phyloP scores from a whole-genome alignment of 37 sponge, comb jelly and placozoan genomes.

The Chondrilla cf. caribensis region DNA sequence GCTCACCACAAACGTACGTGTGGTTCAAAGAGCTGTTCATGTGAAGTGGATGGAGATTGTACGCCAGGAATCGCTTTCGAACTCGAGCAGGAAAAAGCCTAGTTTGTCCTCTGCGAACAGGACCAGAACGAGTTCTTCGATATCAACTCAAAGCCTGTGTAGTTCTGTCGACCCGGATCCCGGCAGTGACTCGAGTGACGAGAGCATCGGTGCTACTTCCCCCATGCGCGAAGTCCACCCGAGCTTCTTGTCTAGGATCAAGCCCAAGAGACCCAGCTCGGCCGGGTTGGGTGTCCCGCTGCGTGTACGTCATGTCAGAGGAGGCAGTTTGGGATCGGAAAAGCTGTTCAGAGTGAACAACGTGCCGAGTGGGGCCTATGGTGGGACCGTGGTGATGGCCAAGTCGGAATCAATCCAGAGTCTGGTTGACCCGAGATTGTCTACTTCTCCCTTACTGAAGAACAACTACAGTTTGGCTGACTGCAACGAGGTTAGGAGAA shows the following conservation, averaged over 20 bases:
- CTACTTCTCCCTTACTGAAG: background rate
- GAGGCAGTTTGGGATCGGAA: conserved; percentile 15
- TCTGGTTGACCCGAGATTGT: background rate
- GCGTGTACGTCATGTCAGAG: background rate
- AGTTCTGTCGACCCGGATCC: background rate
- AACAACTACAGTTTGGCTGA: background rate
- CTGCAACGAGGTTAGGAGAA: conserved; percentile 2
- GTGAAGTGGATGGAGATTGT: background rate
- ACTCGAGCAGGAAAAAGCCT: background rate
- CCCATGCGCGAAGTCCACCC: background rate
- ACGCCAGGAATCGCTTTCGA: no score
- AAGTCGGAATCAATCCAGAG: conserved; percentile 8
- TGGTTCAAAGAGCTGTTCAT: background rate
- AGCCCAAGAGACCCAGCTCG: background rate
- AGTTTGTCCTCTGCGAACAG: background rate
- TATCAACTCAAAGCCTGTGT: no score
- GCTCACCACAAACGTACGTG: background rate
- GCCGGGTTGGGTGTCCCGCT: background rate
- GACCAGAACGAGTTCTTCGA: background rate
- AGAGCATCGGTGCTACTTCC: background rate
- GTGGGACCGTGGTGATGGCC: background rate
- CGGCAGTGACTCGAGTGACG: background rate
- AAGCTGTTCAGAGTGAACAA: background rate
- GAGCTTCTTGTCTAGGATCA: background rate
- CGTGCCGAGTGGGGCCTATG: no score